Base-by-base conservation (phyloP, 2,113 vertebrate species). In the Chrysemys picta region DNA sequence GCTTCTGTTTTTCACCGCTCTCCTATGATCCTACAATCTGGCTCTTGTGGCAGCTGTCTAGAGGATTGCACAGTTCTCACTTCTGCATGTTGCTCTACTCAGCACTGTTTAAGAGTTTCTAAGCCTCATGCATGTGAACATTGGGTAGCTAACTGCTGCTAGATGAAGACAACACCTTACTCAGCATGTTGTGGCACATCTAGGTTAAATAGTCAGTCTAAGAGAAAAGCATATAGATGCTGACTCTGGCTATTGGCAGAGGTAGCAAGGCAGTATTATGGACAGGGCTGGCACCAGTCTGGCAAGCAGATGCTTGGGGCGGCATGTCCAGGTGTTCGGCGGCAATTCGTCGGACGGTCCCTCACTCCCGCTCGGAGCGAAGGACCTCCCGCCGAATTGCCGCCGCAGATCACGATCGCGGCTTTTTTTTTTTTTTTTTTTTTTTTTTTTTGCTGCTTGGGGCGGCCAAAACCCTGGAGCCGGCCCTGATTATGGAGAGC, bases 91-190 rank as follows among this genome's bases (percentile, higher is more conserved):
- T 84, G 4, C 13, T 81, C 84, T 89, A 27, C 10, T 57, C 88
- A 27, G 14, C 27, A 2, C 0, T 35, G 83, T 59, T 22, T 21
- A 50, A 84, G 4, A 0, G 1, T 22, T 31, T 3, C 29, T n/a
- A 27, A 86, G 35, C 87, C 86, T 10, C 2, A 3, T 53, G 35
- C 42, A 25, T 56, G 1, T 42, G 69, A 17, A 24, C 54, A 21
- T 62, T 72, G 53, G 11, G 14, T 47, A 57, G 62, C 12, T 10
- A 47, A 53, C 47, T n/a, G 45, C 47, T 93, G 54, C 80, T 80
- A 54, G 87, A 69, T 0, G 3, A 96, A 53, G 57, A 29, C 85
- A 94, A 22, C 0, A 0, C 54, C 38, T 96, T 45, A 89, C 86
- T 38, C 84, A 69, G 2, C 13, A 0, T 82, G 56, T 91, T 90